Evolutionary conservation across 2,888 invertebrate genomes (phyloP), one percentile per base, ranked within the genome.

Genomic region (Leucophora obtusa): DNA sequence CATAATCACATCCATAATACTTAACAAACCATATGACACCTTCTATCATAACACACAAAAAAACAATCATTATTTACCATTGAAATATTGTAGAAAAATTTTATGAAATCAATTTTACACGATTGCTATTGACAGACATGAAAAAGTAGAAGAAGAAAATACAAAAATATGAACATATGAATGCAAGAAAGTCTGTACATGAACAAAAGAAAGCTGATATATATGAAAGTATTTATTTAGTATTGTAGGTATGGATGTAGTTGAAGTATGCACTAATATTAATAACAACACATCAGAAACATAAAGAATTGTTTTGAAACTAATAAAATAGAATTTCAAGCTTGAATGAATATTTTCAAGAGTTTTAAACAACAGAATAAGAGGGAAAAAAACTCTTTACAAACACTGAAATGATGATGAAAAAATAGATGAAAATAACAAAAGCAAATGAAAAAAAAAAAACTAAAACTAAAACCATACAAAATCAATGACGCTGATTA

Each of bases 401-500:
- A 62, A 56, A 56, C 69, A 69, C 8, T 15, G 4, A 3, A 47
- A 56, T 62, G 47, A 62, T 24, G 60, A 43, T 47, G 60, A 21
- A 43, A 47, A 21, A 8, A 3, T 28, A 43, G 17, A 33, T 5
- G 15, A 63, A n/a, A 43, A 59, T 35, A 47, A 33, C 35, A 73
- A 66, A 28, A 60, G n/a, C 21, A 50, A 56, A 54, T 18, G 33
- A 53, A 15, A 18, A 43, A n/a, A n/a, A n/a, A n/a, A n/a, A n/a
- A n/a, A n/a, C n/a, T n/a, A 58, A 7, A 24, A 58, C 21, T 17
- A 56, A 28, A 71, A 28, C 17, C 18, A 66, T 54, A 54, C 21
- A 68, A 54, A 77, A 73, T 60, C 73, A 66, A 81, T 77, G 73
- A 70, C 24, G 69, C 60, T 77, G 81, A 81, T 81, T 73, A 74